Conservation (phyloP, 1,140 invertebrate genomes). For the Streblospio benedicti region DNA sequence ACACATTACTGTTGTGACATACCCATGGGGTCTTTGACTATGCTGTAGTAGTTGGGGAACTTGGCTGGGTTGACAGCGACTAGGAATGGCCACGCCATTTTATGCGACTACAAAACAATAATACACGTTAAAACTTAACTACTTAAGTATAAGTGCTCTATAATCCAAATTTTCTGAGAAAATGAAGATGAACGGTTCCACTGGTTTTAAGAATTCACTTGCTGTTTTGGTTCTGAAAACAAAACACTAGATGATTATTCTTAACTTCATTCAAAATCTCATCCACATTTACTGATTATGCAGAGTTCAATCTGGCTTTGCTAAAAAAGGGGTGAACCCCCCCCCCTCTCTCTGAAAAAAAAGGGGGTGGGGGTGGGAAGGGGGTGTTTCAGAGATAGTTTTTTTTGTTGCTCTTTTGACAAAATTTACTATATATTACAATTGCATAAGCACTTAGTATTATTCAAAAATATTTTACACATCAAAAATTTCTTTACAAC, state of each 20-base stretch:
- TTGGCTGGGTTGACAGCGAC: conserved; percentile 89
- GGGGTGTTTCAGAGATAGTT: too few relatives aligned
- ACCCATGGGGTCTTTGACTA: conserved; percentile 98
- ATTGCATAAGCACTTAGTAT: too few relatives aligned
- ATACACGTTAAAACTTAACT: neutral
- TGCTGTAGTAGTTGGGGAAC: conserved; percentile 93
- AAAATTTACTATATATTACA: too few relatives aligned
- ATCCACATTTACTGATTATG: too few relatives aligned
- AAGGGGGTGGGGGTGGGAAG: too few relatives aligned
- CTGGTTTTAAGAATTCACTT: neutral
- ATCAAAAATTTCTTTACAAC: too few relatives aligned
- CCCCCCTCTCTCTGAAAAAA: too few relatives aligned
- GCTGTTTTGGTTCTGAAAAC: neutral
- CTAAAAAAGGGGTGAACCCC: too few relatives aligned
- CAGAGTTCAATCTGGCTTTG: too few relatives aligned
- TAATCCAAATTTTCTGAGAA: neutral
- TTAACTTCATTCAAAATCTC: neutral
- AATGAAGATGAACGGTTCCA: neutral
- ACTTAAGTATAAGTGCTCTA: neutral
- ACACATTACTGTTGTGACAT: conserved; percentile 35
- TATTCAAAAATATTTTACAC: too few relatives aligned
- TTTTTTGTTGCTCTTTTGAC: too few relatives aligned
- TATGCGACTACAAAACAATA: conserved; percentile 37
- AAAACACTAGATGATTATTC: neutral
- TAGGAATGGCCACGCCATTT: conserved; percentile 90